Evolutionary conservation across 2,113 vertebrate species (phyloP).

Genomic region (Papio anubis): DNA sequence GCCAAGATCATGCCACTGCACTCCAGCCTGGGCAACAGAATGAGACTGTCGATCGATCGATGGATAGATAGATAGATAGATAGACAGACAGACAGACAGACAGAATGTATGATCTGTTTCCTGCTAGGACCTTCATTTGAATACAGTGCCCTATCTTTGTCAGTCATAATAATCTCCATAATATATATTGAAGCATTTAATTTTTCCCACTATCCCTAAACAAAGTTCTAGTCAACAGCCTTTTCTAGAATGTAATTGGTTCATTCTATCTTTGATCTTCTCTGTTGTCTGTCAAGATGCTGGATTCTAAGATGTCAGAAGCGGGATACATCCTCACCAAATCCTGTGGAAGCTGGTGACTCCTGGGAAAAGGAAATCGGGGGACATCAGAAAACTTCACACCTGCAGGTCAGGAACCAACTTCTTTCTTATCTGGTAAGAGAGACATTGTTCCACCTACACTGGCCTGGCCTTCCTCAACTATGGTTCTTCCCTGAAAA

Average conservation of each 20-base stretch:
- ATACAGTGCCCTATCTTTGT: background rate
- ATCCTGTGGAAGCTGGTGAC: background rate
- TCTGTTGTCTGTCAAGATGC: background rate
- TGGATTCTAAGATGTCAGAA: background rate
- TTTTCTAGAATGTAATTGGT: background rate
- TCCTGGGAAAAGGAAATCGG: background rate
- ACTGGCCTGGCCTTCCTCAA: background rate
- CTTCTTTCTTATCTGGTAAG: background rate
- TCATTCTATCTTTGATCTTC: background rate
- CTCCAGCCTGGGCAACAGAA: too few species aligned
- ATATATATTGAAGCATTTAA: background rate
- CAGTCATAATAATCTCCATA: background rate
- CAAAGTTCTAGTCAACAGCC: background rate
- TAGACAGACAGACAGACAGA: too few species aligned
- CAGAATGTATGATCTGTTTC: background rate
- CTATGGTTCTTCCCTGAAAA: background rate
- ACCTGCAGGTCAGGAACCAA: background rate
- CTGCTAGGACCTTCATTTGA: background rate
- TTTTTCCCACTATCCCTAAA: background rate
- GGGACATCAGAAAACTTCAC: background rate
- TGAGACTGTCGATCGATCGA: too few species aligned
- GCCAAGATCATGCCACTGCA: too few species aligned
- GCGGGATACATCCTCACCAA: background rate
- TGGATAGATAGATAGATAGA: too few species aligned
- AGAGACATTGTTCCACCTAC: background rate